These are phyloP conservation scores for Setophaga petechia DNA, from an alignment of 2,113 vertebrate genomes.

Conservation along the genomic window DNA sequence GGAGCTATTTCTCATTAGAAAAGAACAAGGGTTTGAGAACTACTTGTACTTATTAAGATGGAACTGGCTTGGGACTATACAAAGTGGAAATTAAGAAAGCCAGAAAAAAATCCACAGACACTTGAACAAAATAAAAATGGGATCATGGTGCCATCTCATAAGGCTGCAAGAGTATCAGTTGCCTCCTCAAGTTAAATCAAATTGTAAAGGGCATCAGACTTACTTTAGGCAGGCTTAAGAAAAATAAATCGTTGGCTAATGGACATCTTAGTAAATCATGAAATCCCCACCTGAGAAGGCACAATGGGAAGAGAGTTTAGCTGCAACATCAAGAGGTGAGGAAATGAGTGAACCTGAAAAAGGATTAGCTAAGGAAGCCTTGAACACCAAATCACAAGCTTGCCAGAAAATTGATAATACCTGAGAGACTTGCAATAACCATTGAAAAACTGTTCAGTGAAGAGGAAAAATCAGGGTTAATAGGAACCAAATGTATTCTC, in stretches of 20 bases:
- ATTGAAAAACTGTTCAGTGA: not conserved
- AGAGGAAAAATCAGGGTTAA: not conserved
- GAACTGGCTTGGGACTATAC: constrained; percentile 10
- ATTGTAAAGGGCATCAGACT: not conserved
- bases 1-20: constrained; percentile 37
- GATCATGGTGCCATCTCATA: not conserved
- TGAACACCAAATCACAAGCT: not conserved
- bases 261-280: not conserved
- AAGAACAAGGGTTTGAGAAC: constrained; percentile 33
- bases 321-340: not conserved
- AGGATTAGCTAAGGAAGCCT: not conserved
- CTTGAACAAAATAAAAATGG: constrained; percentile 7
- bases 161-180: not conserved
- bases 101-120: constrained; percentile 36
- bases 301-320: not conserved
- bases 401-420: not conserved
- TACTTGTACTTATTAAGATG: constrained; percentile 16
- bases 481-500: not conserved
- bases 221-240: not conserved
- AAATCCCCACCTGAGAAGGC: not conserved
- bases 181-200: not conserved
- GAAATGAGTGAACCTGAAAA: not conserved
- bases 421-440: not conserved
- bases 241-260: not conserved
- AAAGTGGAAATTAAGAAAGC: not conserved